Base-by-base conservation (phyloP, 1,140 invertebrate species). In the Papilio aristodemus region DNA sequence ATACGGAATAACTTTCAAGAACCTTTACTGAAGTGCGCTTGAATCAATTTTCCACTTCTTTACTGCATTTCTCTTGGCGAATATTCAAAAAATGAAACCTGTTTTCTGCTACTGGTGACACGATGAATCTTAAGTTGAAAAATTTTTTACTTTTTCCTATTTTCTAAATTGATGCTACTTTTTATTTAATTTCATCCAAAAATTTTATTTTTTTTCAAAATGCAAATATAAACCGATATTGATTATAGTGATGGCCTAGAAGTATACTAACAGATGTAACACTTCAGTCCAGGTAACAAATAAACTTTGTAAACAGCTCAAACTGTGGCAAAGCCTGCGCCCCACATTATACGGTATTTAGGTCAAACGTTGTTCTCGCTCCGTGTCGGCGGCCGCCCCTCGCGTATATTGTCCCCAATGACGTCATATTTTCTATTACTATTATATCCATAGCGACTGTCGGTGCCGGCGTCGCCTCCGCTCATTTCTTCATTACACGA, bases 281-380 rank as follows among this genome's bases (percentile, higher is more conserved):
- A n/a, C n/a, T n/a, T n/a, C n/a, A n/a, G n/a, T n/a, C n/a, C n/a
- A n/a, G n/a, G n/a, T n/a, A n/a, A n/a, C n/a, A n/a, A 9, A 22
- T 50, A 50, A 10, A 50, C 17, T 22, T 50, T 17, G 22, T 7
- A 50, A 22, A 50, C 19, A 50, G 27, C n/a, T n/a, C n/a, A n/a
- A n/a, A n/a, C n/a, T n/a, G n/a, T n/a, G 10, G 19, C 17, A 17
- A 9, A 7, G 43, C 3, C 7, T 50, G 17, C 17, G 46, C 10
- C 10, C 19, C 2, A 54, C 46, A 54, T 22, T 54, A 14, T 17
- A 11, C 1, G 19, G 22, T 17, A 54, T 54, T 17, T 54, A 11
- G 46, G 46, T 54, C 46, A 54, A 10, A 54, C 46, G 17, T 54
- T 54, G 17, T 22, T 54, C 46, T 54, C 19, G 19, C 46, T 8